Conservation (phyloP, 2,113 vertebrate genomes). For the Sorex araneus region DNA sequence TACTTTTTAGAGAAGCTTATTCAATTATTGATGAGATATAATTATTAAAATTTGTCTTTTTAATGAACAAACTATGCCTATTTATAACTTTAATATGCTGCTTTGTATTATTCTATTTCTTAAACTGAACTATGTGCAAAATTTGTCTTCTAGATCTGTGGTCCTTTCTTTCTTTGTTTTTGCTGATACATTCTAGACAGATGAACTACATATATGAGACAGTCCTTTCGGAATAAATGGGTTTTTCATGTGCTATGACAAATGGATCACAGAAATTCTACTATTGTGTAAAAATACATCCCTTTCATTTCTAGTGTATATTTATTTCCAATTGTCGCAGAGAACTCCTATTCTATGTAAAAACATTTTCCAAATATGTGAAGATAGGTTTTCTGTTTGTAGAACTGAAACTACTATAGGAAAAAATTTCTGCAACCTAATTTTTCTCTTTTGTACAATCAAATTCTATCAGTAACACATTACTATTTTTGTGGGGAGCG, state of each 20-base stretch:
- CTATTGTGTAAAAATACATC: background rate
- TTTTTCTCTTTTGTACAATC: background rate
- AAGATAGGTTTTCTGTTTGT: background rate
- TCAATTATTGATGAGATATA: constrained; percentile 55
- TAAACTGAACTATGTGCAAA: background rate
- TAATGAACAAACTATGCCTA: constrained; percentile 26
- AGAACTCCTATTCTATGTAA: background rate
- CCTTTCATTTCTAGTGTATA: background rate
- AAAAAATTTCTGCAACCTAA: background rate
- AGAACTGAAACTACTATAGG: background rate
- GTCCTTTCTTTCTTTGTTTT: background rate
- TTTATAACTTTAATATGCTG: constrained; percentile 17
- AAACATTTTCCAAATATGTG: background rate
- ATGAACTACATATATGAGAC: background rate
- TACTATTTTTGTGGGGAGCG: no score
- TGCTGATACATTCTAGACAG: background rate
- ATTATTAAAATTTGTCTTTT: constrained; percentile 40
- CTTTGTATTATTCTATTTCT: background rate
- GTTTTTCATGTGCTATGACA: background rate
- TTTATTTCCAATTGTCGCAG: background rate
- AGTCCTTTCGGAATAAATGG: background rate
- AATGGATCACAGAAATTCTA: background rate
- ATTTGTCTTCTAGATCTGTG: background rate
- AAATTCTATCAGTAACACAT: background rate
- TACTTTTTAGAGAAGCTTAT: background rate